phyloP scores from a whole-genome alignment of 2,113 vertebrate species.

The Capreolus pygargus region DNA sequence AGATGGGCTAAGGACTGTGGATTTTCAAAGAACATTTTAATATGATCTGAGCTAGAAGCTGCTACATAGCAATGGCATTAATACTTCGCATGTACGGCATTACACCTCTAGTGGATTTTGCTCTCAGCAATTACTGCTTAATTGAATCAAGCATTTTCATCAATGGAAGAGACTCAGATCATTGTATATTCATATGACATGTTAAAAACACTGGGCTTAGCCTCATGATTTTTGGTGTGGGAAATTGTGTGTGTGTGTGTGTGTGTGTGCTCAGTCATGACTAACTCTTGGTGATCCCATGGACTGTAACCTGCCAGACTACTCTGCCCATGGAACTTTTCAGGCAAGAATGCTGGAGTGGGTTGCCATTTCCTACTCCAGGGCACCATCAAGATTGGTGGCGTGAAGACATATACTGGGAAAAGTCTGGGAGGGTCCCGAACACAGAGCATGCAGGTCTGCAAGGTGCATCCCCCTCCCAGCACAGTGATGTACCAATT shows the following conservation, averaged over 20 bases:
- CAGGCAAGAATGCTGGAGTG: neutral
- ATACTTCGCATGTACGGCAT: neutral
- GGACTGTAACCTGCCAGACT: neutral
- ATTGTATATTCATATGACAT: neutral
- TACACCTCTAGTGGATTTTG: neutral
- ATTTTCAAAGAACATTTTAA: neutral
- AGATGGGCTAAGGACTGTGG: neutral
- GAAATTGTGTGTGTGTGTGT: neutral
- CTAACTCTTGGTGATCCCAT: neutral
- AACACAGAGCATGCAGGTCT: too few relatives aligned
- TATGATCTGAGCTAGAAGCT: neutral
- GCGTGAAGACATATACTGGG: neutral
- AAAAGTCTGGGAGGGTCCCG: neutral
- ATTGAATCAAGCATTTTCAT: constrained; percentile 36
- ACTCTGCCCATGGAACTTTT: neutral
- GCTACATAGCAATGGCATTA: neutral
- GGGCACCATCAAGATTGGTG: neutral
- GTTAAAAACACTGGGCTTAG: neutral
- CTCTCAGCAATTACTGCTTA: neutral
- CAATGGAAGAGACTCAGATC: neutral
- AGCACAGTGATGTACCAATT: neutral
- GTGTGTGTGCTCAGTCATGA: accelerated
- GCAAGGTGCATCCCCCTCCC: neutral
- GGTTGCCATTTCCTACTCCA: neutral
- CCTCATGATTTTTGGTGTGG: neutral